A percentile compares a stretch with the other conserved stretches of the same genome.
phyloP scores from a whole-genome alignment of 2,113 vertebrate species.

The Pelecanoides urinatrix region DNA sequence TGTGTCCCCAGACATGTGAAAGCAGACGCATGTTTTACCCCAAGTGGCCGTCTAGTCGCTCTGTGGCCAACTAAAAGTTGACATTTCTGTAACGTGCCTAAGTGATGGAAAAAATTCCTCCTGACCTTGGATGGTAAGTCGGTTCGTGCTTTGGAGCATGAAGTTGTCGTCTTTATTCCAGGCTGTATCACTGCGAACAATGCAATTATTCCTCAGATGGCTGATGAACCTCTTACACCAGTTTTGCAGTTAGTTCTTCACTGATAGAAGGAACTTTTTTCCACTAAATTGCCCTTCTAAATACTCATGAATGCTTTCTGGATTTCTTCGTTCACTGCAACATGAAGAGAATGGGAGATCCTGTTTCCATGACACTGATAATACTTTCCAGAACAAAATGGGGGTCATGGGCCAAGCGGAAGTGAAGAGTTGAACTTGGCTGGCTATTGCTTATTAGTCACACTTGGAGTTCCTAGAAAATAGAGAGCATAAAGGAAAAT shows the following conservation, averaged over 20 bases:
- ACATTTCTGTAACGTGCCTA: not conserved
- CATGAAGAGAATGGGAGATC: not conserved
- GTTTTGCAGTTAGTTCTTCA: not conserved
- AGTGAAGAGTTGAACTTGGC: not conserved
- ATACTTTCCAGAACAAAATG: not conserved
- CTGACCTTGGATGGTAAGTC: not conserved
- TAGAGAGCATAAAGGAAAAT: not conserved
- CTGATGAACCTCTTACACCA: not conserved
- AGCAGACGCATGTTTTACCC: not conserved
- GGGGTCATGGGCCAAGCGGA: not conserved
- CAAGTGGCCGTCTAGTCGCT: not conserved
- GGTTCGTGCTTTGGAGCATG: not conserved
- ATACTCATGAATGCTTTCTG: not conserved
- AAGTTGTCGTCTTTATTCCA: not conserved
- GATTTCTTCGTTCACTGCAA: not conserved
- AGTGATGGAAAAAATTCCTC: not conserved
- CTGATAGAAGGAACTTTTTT: not conserved
- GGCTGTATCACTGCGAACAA: not conserved
- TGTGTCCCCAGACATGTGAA: not conserved
- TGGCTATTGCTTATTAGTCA: not conserved
- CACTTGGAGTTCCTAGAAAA: not conserved
- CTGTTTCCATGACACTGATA: not conserved
- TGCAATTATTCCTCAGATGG: not conserved
- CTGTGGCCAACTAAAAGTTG: not conserved
- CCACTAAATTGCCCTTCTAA: not conserved